These are phyloP conservation scores for Bolborhynchus lineola DNA, from an alignment of 2,113 vertebrate genomes.

Conservation along the genomic window DNA sequence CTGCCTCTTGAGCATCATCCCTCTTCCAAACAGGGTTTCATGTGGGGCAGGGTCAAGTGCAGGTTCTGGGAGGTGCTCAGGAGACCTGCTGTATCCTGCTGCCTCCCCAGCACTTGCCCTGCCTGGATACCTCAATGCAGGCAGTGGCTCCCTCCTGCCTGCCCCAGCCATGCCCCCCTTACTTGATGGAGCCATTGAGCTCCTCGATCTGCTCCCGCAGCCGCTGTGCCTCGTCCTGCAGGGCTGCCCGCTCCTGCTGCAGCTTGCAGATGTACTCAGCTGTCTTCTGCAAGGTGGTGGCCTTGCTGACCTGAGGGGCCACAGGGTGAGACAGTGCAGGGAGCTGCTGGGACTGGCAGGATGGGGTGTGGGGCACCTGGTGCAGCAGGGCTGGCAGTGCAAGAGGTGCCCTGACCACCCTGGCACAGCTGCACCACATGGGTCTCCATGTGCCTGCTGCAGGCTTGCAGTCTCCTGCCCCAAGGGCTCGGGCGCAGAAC, in stretches of 20 bases:
- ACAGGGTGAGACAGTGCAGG: rapidly evolving
- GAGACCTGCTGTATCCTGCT: neutral
- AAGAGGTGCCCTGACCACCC: neutral
- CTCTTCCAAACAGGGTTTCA: neutral
- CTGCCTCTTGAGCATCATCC: neutral
- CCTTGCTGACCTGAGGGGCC: slow-evolving; percentile 89
- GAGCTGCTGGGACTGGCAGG: neutral
- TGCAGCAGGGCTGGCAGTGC: rapidly evolving
- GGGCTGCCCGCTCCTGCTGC: slow-evolving; percentile 89
- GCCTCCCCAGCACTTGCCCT: neutral
- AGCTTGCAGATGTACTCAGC: slow-evolving; percentile 92
- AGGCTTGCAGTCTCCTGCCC: neutral
- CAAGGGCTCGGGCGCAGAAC: neutral
- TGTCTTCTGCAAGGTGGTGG: slow-evolving; percentile 94
- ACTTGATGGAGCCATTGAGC: slow-evolving; percentile 93
- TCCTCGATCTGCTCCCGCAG: slow-evolving; percentile 88
- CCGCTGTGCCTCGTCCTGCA: slow-evolving; percentile 90
- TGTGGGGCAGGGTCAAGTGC: too few relatives aligned
- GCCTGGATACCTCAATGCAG: rapidly evolving
- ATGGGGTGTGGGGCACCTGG: rapidly evolving
- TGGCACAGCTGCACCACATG: rapidly evolving
- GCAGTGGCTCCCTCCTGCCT: neutral
- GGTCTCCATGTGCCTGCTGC: neutral
- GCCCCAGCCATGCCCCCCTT: neutral
- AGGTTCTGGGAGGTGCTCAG: neutral